Percentiles rank a stretch among this genome's conserved stretches.
phyloP scores from a whole-genome alignment of 2,888 invertebrate genomes.

The Andricus curvator region DNA sequence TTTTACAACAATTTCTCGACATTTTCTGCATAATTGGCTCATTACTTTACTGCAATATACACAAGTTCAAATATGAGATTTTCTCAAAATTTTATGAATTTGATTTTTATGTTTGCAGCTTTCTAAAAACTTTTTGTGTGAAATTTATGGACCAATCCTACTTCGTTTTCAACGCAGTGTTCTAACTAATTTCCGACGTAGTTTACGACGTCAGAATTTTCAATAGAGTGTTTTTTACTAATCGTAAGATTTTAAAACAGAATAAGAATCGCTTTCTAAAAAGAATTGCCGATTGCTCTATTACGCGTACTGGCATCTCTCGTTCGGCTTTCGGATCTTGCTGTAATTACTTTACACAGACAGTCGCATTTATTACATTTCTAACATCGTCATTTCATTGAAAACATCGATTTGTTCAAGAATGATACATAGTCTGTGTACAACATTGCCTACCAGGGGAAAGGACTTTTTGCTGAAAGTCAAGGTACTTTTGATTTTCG shows the following conservation, averaged over 20 bases:
- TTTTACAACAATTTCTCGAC: no score
- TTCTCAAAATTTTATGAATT: no score
- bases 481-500: constrained; percentile 2
- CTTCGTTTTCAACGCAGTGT: no score
- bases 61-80: no score
- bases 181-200: no score
- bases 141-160: no score
- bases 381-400: constrained; percentile 36
- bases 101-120: no score
- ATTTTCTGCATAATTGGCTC: no score
- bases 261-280: neutral
- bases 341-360: constrained; percentile 23
- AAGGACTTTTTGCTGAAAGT: constrained; percentile 1
- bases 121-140: no score
- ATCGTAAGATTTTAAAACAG: neutral
- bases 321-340: neutral
- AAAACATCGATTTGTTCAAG: constrained; percentile 36
- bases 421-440: constrained; percentile 37
- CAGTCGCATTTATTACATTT: constrained; percentile 37
- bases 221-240: no score
- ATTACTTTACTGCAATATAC: no score
- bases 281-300: neutral
- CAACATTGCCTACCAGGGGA: constrained; percentile 23
- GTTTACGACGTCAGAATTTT: no score
- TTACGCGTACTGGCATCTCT: neutral